Evolutionary conservation across 2,113 vertebrate species (phyloP).

Genomic region (Rhynchomys soricoides): DNA sequence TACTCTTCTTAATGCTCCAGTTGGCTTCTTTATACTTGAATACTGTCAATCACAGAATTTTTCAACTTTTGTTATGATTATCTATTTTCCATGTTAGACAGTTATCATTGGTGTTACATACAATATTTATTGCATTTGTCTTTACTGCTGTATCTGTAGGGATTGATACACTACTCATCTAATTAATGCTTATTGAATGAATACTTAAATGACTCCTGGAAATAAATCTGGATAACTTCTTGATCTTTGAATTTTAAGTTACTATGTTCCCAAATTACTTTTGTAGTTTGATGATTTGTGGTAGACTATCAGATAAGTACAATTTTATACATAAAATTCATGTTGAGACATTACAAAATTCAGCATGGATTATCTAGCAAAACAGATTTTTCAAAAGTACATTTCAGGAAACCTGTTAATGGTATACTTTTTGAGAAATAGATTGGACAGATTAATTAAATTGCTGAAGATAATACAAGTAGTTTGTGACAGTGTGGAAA

Average conservation of each 20-base stretch:
- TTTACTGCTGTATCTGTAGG: conserved; percentile 24
- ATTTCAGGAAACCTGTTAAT: conserved; percentile 46
- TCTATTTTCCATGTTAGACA: conserved; percentile 13
- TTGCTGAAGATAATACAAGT: conserved; percentile 6
- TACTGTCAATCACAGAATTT: neutral
- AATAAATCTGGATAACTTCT: conserved; percentile 1
- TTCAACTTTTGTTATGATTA: neutral
- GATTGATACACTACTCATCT: neutral
- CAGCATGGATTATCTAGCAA: conserved; percentile 23
- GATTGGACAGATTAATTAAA: conserved; percentile 20
- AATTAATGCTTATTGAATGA: conserved; percentile 41
- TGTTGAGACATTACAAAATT: conserved; percentile 26
- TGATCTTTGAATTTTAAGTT: conserved; percentile 1
- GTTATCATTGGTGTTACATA: conserved; percentile 14
- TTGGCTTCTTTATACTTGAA: neutral
- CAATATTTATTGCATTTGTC: conserved; percentile 20
- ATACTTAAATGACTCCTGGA: conserved; percentile 32
- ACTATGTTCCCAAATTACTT: conserved; percentile 44
- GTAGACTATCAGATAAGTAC: neutral
- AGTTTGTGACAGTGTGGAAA: conserved; percentile 21
- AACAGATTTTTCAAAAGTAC: neutral
- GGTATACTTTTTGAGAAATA: conserved; percentile 12
- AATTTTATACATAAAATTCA: conserved; percentile 9
- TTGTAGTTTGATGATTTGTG: conserved; percentile 27
- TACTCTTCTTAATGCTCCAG: neutral